Conservation (phyloP, 2,113 vertebrate species). For the Desmodus rotundus region DNA sequence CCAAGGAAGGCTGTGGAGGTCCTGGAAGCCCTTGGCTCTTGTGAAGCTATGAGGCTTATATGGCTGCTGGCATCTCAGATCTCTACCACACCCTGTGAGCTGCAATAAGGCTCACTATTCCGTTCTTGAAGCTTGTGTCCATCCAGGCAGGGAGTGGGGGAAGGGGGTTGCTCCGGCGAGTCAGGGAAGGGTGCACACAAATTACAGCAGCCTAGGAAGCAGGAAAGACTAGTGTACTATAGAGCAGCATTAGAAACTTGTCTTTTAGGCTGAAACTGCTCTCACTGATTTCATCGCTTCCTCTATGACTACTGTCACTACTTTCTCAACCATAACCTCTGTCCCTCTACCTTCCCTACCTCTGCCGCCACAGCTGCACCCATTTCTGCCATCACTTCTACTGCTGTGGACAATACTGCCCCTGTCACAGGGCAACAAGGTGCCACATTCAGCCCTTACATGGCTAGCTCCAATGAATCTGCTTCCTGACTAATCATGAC, state of each 20-base stretch:
- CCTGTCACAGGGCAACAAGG: background rate
- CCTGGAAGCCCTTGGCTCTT: background rate
- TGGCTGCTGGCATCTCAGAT: background rate
- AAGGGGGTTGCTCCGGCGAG: background rate
- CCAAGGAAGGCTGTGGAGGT: background rate
- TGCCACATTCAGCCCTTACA: background rate
- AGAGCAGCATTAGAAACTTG: background rate
- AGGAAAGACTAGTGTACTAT: background rate
- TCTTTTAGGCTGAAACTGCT: background rate
- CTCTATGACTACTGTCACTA: background rate
- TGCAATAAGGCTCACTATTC: background rate
- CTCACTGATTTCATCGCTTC: background rate
- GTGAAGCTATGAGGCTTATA: background rate
- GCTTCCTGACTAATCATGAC: background rate
- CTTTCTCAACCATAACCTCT: background rate
- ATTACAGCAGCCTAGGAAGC: background rate
- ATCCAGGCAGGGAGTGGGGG: background rate
- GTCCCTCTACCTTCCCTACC: background rate
- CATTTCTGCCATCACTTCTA: background rate
- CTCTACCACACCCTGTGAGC: background rate
- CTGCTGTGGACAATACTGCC: background rate
- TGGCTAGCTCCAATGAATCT: background rate
- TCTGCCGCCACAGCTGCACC: background rate
- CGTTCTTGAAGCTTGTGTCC: background rate
- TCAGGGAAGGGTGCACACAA: background rate